Base-by-base conservation (phyloP, 2,888 invertebrate genomes). In the Sympetrum striolatum region DNA sequence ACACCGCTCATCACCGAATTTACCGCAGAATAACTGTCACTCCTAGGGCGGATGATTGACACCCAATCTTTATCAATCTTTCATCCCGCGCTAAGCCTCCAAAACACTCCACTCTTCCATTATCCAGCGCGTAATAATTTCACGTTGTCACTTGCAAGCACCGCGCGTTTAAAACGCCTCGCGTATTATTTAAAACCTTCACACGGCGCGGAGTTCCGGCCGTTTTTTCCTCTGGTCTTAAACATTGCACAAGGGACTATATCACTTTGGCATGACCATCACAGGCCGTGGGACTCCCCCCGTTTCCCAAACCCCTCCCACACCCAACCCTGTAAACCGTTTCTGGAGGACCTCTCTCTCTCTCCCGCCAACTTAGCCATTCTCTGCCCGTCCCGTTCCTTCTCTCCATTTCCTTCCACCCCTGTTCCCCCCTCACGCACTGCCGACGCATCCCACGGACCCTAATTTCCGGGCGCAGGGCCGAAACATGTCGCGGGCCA, bases 381-480 rank as follows among this genome's bases (percentile, higher is more conserved):
- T 73, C 31, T 18, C 25, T 73, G 0, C 12, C 25, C 73, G 25
- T 73, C 73, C 25, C 73, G 0, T 25, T 73, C 31, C n/a, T 3
- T 25, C 22, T 25, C 22, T 4, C 64, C 64, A 22, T 22, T 22
- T 25, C 64, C 18, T 22, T 25, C 25, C 8, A 22, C 22, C n/a
- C 22, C 22, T 4, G 8, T 64, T 25, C 22, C 25, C 25, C 35
- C 48, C 0, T 8, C 3, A 22, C 35, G 31, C 48, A 58, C 53
- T 58, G 82, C 48, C 58, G 35, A 53, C 25, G 35, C 82, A 58
- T 58, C 35, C 82, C 58, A 82, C 35, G 82, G 82, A 82, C 48
- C 35, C 82, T 82, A 58, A 82, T 82, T 82, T 82, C 82, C 82
- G 58, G 82, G 58, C 82, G 58, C 10, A 22, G 58, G 58, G 81